phyloP scores from a whole-genome alignment of 2,888 invertebrate genomes.

The Zootermopsis nevadensis region DNA sequence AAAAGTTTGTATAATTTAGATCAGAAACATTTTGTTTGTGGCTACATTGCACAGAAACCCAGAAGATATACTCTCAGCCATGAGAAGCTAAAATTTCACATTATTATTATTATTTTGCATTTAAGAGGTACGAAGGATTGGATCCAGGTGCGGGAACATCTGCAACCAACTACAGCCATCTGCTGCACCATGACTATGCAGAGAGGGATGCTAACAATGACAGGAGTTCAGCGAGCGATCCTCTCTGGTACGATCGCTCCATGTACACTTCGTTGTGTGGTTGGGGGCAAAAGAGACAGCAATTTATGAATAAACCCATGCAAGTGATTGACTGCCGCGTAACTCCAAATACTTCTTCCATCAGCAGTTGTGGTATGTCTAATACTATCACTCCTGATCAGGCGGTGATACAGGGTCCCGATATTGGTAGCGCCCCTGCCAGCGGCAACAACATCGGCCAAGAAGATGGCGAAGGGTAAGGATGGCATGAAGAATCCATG shows the following conservation, averaged over 20 bases:
- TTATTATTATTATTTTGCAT: no score
- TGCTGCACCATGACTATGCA: constrained; percentile 31
- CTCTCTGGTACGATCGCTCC: not conserved
- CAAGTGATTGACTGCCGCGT: not conserved
- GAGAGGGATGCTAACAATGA: constrained; percentile 23
- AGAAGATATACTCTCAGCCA: no score
- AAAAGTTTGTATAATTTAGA: no score
- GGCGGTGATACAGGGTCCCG: not conserved
- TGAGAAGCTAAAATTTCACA: no score
- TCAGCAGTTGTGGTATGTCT: not conserved
- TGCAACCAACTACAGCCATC: not conserved
- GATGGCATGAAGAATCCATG: no score
- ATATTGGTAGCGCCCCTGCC: not conserved
- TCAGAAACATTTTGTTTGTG: no score
- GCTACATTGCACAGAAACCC: no score
- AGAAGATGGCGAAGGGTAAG: not conserved
- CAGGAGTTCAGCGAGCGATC: not conserved
- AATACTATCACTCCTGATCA: not conserved
- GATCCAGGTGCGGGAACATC: not conserved
- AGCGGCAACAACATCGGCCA: not conserved
- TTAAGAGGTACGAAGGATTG: not conserved
- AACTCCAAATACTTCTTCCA: not conserved
- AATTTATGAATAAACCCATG: not conserved
- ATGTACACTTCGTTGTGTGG: not conserved
- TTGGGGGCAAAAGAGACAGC: not conserved